Conservation (phyloP, 2,888 invertebrate species). For the Drosophila melanocephala region DNA sequence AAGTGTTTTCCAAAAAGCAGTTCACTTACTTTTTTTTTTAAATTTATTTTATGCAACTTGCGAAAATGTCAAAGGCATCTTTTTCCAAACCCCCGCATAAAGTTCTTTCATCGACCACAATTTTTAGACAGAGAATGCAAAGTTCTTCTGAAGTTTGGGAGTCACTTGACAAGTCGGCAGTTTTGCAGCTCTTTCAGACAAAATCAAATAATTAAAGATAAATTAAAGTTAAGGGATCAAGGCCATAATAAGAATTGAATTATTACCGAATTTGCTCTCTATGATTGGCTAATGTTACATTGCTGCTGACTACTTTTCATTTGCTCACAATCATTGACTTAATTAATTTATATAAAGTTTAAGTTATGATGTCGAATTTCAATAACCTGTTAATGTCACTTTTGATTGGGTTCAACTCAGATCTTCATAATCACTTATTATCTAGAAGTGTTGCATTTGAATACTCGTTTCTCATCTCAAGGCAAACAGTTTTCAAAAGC, state of each 20-base stretch:
- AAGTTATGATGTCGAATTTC: neutral
- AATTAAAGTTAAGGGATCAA: slow-evolving; percentile 1
- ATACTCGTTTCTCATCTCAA: neutral
- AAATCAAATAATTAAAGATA: slow-evolving; percentile 17
- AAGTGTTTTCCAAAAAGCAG: slow-evolving; percentile 70
- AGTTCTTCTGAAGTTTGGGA: slow-evolving; percentile 4
- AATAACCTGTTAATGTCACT: neutral
- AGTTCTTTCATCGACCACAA: slow-evolving; percentile 21
- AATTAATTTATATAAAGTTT: neutral
- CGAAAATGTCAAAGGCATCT: slow-evolving; percentile 71
- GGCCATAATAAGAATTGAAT: neutral
- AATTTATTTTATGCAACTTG: slow-evolving; percentile 80
- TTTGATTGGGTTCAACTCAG: neutral
- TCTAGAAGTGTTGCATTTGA: neutral
- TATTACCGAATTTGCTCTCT: neutral
- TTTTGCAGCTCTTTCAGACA: neutral
- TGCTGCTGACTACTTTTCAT: neutral
- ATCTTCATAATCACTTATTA: neutral
- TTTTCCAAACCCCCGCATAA: slow-evolving; percentile 18
- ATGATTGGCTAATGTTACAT: neutral
- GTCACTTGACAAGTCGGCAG: slow-evolving; percentile 26
- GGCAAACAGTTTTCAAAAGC: slow-evolving; percentile 5
- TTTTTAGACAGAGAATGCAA: slow-evolving; percentile 23
- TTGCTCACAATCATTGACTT: neutral
- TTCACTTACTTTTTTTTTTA: slow-evolving; percentile 49